Evolutionary conservation across 2,797 vertebrate species (phyloP).

Genomic region (Paguma larvata): DNA sequence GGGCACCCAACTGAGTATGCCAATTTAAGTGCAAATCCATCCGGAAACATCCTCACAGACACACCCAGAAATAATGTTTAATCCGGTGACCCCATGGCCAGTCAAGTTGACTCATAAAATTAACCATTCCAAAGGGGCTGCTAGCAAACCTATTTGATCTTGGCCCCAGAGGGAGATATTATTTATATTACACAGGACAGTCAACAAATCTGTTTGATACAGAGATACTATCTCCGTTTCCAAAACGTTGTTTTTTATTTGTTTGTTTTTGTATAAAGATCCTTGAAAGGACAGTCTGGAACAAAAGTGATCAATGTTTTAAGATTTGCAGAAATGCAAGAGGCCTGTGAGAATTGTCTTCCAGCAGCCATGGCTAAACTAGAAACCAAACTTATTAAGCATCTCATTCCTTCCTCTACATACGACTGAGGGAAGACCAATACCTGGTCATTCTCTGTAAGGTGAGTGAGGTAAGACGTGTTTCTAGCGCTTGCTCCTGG

Average conservation of each 20-base stretch:
- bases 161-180: not conserved
- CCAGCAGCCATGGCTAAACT: not conserved
- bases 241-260: not conserved
- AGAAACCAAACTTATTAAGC: not conserved
- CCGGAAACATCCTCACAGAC: not conserved
- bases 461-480: not conserved
- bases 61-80: not conserved
- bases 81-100: not conserved
- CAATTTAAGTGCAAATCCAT: not conserved
- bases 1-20: not conserved
- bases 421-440: not conserved
- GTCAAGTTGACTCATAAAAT: not conserved
- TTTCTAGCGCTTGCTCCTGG: not conserved
- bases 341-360: not conserved
- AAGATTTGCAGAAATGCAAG: not conserved
- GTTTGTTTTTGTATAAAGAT: not conserved
- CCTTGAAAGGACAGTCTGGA: not conserved
- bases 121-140: not conserved
- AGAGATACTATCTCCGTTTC: not conserved
- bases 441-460: not conserved
- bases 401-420: not conserved
- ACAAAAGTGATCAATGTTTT: not conserved
- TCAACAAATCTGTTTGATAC: not conserved
- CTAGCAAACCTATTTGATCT: not conserved
- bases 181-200: not conserved